phyloP scores from a whole-genome alignment of 2,888 invertebrate genomes.

The Melinopterus prodromus region DNA sequence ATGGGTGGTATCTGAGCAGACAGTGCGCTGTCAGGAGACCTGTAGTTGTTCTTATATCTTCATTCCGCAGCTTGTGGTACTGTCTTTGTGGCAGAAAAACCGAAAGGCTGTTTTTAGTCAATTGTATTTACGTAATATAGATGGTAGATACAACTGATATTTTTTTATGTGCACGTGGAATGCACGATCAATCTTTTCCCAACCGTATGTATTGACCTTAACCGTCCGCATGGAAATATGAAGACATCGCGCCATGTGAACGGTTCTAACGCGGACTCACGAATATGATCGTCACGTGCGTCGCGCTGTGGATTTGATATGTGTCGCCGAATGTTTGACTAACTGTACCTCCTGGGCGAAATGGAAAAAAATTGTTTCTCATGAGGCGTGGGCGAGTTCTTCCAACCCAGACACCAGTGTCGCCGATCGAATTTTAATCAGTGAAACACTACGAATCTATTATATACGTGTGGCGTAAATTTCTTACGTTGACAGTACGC shows the following conservation, averaged over 20 bases:
- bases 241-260: background rate
- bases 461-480: no score
- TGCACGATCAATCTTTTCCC: no score
- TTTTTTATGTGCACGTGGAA: background rate
- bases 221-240: background rate
- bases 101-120: background rate
- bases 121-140: background rate
- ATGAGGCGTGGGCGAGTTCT: constrained; percentile 27
- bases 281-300: background rate
- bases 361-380: constrained; percentile 33
- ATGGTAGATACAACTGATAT: background rate
- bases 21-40: no score
- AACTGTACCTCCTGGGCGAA: constrained; percentile 29
- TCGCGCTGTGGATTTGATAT: constrained; percentile 12
- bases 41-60: no score
- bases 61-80: no score
- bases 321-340: constrained; percentile 30
- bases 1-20: no score
- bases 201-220: background rate
- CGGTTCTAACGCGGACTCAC: background rate
- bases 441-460: no score
- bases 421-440: background rate
- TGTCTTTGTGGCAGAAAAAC: no score
- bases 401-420: background rate
- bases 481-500: no score